phyloP scores from a whole-genome alignment of 2,113 vertebrate genomes.

The Saccopteryx leptura region DNA sequence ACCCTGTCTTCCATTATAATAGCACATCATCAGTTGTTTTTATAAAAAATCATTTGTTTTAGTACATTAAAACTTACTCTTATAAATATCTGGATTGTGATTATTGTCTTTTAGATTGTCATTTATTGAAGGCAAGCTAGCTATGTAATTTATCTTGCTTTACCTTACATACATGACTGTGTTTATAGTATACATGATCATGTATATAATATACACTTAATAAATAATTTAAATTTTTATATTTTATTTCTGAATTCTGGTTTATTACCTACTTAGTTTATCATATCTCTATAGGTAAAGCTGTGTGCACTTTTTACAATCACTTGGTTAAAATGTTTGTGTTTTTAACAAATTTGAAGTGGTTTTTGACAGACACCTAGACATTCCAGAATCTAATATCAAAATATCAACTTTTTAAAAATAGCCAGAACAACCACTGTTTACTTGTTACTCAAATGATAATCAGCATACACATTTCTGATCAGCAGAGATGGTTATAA shows the following conservation, averaged over 20 bases:
- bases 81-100: background rate
- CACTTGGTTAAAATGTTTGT: conserved; percentile 34
- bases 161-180: background rate
- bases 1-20: conserved; percentile 72
- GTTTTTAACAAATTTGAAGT: conserved; percentile 43
- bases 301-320: background rate
- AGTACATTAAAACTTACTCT: conserved; percentile 25
- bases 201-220: background rate
- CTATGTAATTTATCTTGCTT: background rate
- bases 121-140: background rate
- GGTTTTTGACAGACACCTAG: background rate
- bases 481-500: background rate
- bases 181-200: background rate
- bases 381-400: conserved; percentile 35
- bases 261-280: conserved; percentile 20
- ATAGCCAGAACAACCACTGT: background rate
- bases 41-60: background rate
- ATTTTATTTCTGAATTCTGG: conserved; percentile 27
- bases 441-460: background rate
- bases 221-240: background rate
- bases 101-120: background rate
- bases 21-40: conserved; percentile 62
- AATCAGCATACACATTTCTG: conserved; percentile 12
- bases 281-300: background rate
- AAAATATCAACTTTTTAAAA: conserved; percentile 31